These are phyloP conservation scores for Menura novaehollandiae DNA, from an alignment of 2,113 vertebrate species.

Conservation along the genomic window DNA sequence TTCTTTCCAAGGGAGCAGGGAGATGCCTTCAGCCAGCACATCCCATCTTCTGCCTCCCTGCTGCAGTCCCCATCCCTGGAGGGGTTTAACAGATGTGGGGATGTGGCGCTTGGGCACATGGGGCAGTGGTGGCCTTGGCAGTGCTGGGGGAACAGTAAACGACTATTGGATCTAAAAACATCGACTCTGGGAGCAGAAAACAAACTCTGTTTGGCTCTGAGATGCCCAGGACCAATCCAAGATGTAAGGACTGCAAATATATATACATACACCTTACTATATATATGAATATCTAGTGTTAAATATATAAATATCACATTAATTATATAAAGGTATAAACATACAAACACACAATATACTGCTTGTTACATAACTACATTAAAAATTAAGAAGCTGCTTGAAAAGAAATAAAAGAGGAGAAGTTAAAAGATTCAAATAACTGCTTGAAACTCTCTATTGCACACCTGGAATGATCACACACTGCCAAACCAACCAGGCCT, in stretches of 20 bases:
- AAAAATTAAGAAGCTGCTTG: background rate
- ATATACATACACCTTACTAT: background rate
- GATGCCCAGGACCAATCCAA: background rate
- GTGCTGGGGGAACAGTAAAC: background rate
- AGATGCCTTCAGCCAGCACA: background rate
- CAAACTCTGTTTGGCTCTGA: background rate
- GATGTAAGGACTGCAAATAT: background rate
- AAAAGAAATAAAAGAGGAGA: background rate
- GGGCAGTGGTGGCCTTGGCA: background rate
- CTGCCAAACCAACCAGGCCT: background rate
- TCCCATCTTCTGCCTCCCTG: background rate
- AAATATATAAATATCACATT: background rate
- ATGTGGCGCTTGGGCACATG: background rate
- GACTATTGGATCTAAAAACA: background rate
- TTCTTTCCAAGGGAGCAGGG: background rate
- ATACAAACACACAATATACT: background rate
- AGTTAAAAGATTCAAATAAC: background rate
- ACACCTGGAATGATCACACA: background rate
- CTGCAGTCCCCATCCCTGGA: background rate
- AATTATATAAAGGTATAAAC: background rate
- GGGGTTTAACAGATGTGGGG: fast-evolving
- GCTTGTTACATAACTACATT: background rate
- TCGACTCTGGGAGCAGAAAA: background rate
- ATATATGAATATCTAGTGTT: background rate
- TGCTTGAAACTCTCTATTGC: background rate